These are phyloP conservation scores for Gymnocheta viridis DNA, from an alignment of 2,888 invertebrate genomes.

Conservation along the genomic window DNA sequence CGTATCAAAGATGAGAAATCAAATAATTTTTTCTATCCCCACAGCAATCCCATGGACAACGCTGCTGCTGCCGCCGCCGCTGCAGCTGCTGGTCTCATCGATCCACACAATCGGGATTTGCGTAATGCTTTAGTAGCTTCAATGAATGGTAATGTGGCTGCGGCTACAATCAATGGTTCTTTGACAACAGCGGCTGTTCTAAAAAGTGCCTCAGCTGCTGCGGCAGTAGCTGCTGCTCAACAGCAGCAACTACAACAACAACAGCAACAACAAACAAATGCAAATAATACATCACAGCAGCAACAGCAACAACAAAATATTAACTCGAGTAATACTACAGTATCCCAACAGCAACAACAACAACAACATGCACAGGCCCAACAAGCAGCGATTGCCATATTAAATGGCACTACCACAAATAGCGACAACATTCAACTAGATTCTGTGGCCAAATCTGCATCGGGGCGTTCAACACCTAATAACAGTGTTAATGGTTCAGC, in stretches of 20 bases:
- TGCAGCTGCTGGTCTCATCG: constrained; percentile 79
- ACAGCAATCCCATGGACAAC: constrained; percentile 84
- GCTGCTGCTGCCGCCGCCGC: constrained; percentile 79
- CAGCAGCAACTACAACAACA: constrained; percentile 72
- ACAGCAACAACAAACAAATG: constrained; percentile 63
- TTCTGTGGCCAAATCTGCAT: constrained; percentile 83
- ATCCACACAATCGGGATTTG: constrained; percentile 81
- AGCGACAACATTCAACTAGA: constrained; percentile 48
- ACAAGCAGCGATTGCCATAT: constrained; percentile 70
- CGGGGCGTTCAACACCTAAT: constrained; percentile 89
- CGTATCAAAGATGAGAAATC: constrained; percentile 73
- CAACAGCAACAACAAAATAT: constrained; percentile 74
- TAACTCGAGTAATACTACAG: constrained; percentile 65
- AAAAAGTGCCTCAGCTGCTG: constrained; percentile 75
- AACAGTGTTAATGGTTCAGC: constrained; percentile 82
- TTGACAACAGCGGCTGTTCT: constrained; percentile 80
- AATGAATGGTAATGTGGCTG: constrained; percentile 82
- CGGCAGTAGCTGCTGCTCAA: constrained; percentile 71
- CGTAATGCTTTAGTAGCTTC: constrained; percentile 82
- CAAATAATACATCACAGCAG: constrained; percentile 70
- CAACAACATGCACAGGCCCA: constrained; percentile 62
- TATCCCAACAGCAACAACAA: constrained; percentile 63
- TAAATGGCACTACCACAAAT: constrained; percentile 70
- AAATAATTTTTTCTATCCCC: constrained; percentile 79
- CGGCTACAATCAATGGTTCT: constrained; percentile 77